Percentiles rank a stretch among this genome's conserved stretches.
phyloP scores from a whole-genome alignment of 2,888 invertebrate species.

The Ethmia dodecea region DNA sequence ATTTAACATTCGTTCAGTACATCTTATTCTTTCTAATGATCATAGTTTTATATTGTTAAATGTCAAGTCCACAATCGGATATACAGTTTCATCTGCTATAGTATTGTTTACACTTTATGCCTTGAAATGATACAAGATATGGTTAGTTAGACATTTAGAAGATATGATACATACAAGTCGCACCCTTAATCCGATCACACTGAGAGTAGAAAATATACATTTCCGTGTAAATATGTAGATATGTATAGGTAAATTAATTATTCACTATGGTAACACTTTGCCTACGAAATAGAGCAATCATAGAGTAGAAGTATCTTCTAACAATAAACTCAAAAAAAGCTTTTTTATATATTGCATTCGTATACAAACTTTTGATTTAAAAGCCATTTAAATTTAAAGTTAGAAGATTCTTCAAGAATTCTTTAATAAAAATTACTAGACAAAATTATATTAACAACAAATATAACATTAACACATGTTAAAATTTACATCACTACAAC shows the following conservation, averaged over 20 bases:
- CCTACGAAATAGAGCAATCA: slow-evolving; percentile 39
- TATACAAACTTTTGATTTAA: slow-evolving; percentile 4
- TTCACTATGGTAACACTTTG: slow-evolving; percentile 68
- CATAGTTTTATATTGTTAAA: no score
- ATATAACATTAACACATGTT: slow-evolving; percentile 54
- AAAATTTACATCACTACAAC: slow-evolving; percentile 70
- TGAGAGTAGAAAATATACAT: slow-evolving; percentile 59
- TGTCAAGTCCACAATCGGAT: no score
- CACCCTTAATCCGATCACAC: slow-evolving; percentile 55
- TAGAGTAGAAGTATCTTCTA: neutral
- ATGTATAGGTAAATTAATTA: slow-evolving; percentile 59
- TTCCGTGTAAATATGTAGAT: slow-evolving; percentile 61
- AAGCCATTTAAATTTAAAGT: slow-evolving; percentile 4
- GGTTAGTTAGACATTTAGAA: slow-evolving; percentile 41
- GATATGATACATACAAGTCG: slow-evolving; percentile 38
- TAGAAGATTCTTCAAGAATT: slow-evolving; percentile 13
- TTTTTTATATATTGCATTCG: neutral
- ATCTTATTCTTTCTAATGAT: no score
- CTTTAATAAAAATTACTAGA: slow-evolving; percentile 26
- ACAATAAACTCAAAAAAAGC: no score
- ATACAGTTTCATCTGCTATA: no score
- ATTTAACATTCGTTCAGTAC: no score
- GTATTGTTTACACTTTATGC: no score
- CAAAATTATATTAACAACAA: slow-evolving; percentile 42
- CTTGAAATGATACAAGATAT: slow-evolving; percentile 36